A percentile compares a stretch with the other conserved stretches of the same genome.
Evolutionary conservation across 2,888 invertebrate species (phyloP).

Genomic region (Apomyelois bistriatella): DNA sequence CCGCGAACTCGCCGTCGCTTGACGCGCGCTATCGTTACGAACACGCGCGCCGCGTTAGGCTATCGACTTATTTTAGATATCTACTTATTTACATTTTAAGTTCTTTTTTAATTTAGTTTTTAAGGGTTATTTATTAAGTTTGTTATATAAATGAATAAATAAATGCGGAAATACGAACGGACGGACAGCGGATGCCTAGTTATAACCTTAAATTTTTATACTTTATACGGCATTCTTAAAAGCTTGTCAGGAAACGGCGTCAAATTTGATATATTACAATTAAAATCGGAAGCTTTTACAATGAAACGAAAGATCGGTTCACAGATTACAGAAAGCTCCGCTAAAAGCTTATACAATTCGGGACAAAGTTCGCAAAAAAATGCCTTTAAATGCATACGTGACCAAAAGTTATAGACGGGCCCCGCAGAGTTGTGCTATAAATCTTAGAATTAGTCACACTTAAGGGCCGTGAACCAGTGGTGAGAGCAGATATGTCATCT

Average conservation of each 20-base stretch:
- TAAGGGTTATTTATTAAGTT: too few species aligned
- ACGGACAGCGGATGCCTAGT: too few species aligned
- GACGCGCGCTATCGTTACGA: too few species aligned
- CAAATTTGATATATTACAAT: neutral
- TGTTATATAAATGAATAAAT: too few species aligned
- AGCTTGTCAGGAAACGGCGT: neutral
- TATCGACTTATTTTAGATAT: too few species aligned
- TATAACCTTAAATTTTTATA: too few species aligned
- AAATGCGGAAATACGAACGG: too few species aligned
- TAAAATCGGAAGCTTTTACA: neutral
- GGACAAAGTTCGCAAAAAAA: constrained; percentile 13
- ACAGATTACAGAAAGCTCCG: neutral
- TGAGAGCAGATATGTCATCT: neutral
- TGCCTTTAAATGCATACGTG: constrained; percentile 14
- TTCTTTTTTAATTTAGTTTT: too few species aligned
- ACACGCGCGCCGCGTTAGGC: too few species aligned
- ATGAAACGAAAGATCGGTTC: neutral
- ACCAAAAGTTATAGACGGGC: constrained; percentile 32
- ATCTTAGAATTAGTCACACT: constrained; percentile 32
- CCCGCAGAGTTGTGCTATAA: constrained; percentile 27
- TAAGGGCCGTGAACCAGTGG: constrained; percentile 2
- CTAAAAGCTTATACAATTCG: neutral
- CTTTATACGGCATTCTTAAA: neutral
- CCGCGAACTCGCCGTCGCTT: too few species aligned
- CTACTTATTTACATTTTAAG: too few species aligned